A percentile compares a stretch with the other conserved stretches of the same genome.
phyloP scores from a whole-genome alignment of 2,113 vertebrate species.

The Saccopteryx bilineata region DNA sequence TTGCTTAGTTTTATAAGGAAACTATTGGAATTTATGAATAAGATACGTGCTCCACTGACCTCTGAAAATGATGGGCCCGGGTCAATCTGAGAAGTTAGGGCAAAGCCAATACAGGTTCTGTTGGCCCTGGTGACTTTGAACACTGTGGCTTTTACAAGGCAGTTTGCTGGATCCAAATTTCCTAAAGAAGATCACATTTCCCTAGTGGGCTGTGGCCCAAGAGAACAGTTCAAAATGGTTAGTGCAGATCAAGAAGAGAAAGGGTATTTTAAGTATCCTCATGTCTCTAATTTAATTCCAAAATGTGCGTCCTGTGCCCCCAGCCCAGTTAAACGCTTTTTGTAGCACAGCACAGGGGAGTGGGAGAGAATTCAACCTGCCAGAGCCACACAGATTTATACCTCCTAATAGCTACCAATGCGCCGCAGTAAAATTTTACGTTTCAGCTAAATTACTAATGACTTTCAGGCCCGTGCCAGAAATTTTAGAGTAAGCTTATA shows the following conservation, averaged over 20 bases:
- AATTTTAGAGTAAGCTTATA: constrained; percentile 81
- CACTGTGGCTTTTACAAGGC: background rate
- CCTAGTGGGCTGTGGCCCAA: background rate
- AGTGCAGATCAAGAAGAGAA: constrained; percentile 59
- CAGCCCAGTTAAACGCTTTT: constrained; percentile 70
- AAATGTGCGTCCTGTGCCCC: constrained; percentile 68
- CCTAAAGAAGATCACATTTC: constrained; percentile 65
- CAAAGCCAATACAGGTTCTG: background rate
- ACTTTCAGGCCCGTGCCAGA: constrained; percentile 85
- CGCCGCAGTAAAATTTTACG: constrained; percentile 83
- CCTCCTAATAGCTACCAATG: constrained; percentile 86
- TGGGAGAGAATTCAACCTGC: constrained; percentile 79
- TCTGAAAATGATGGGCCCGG: background rate
- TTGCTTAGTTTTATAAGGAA: constrained; percentile 5
- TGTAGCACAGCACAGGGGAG: constrained; percentile 62
- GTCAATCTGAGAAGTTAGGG: background rate
- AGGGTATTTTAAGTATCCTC: constrained; percentile 51
- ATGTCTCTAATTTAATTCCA: constrained; percentile 78
- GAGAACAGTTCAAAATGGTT: constrained; percentile 66
- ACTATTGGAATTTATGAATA: background rate
- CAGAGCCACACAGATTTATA: constrained; percentile 84
- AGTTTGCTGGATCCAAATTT: constrained; percentile 48
- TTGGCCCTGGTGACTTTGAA: background rate
- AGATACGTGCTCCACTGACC: background rate
- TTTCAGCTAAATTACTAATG: constrained; percentile 88